Conservation (phyloP, 53 echinoderm and acorn worm genomes). For the Luidia sarsii region DNA sequence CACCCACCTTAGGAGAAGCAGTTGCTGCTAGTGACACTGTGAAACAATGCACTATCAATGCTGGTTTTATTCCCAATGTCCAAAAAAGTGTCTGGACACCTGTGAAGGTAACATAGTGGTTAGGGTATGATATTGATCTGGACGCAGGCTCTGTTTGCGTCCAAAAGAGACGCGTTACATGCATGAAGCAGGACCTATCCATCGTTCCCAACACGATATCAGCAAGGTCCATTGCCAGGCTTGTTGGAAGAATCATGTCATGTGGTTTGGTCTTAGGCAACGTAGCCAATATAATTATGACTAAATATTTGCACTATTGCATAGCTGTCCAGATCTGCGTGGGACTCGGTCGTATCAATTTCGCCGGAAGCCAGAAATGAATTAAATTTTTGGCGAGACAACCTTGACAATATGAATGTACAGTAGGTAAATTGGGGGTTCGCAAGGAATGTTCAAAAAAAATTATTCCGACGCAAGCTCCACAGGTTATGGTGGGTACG, state of each 20-base stretch:
- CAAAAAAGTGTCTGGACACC: not conserved
- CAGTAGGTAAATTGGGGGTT: not conserved
- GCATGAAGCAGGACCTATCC: not conserved
- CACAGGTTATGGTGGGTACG: not conserved
- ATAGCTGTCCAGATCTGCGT: not conserved
- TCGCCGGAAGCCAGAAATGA: not conserved
- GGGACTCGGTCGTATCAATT: not conserved
- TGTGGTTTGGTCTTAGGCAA: not conserved
- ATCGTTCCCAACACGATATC: not conserved
- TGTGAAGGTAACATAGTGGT: not conserved
- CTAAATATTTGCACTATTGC: not conserved
- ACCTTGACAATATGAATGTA: not conserved
- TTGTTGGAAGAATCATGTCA: constrained; percentile 15
- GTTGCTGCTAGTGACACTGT: not conserved
- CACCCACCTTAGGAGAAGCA: not conserved
- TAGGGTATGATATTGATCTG: not conserved
- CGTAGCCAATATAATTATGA: not conserved
- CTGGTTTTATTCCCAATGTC: not conserved
- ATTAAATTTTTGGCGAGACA: not conserved
- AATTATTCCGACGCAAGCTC: constrained; percentile 19
- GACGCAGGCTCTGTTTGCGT: not conserved
- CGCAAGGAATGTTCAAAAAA: not conserved
- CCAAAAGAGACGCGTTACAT: not conserved
- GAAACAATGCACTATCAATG: not conserved
- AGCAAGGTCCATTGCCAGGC: not conserved